Percentiles rank a stretch among this genome's conserved stretches.
phyloP scores from a whole-genome alignment of 1,140 invertebrate species.

The Orchesella cincta region DNA sequence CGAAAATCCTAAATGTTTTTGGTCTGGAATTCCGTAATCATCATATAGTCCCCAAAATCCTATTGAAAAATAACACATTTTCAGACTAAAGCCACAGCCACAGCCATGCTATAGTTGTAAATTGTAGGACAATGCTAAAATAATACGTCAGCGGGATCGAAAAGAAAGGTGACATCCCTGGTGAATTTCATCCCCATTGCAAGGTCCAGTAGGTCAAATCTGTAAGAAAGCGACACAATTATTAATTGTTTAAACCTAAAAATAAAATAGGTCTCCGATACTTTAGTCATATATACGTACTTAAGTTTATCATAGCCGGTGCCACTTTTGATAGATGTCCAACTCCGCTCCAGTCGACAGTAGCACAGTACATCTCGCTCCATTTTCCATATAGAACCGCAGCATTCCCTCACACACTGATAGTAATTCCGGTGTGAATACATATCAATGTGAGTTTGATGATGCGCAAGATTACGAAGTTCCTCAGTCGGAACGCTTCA shows the following conservation, averaged over 20 bases:
- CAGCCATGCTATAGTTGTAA: too few relatives aligned
- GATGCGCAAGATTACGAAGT: background rate
- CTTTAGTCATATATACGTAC: background rate
- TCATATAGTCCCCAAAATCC: background rate
- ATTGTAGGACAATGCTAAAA: too few relatives aligned
- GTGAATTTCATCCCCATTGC: slow-evolving; percentile 9
- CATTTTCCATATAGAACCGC: slow-evolving; percentile 7
- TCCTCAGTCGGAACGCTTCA: background rate
- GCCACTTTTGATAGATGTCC: background rate
- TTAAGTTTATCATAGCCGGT: slow-evolving; percentile 14
- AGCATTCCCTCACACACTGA: slow-evolving; percentile 13
- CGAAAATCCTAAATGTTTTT: background rate
- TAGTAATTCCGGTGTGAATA: slow-evolving; percentile 1
- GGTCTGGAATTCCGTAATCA: background rate
- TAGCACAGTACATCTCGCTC: slow-evolving; percentile 7
- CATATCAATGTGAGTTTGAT: background rate
- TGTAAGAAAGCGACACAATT: background rate
- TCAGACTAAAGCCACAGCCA: too few relatives aligned
- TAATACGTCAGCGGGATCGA: background rate
- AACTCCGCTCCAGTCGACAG: background rate
- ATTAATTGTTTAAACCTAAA: background rate
- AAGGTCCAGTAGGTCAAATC: background rate
- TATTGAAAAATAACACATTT: too few relatives aligned
- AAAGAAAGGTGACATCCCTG: too few relatives aligned
- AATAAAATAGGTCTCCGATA: background rate